Evolutionary conservation across 2,113 vertebrate species (phyloP).

Genomic region (Choloepus hoffmanni): DNA sequence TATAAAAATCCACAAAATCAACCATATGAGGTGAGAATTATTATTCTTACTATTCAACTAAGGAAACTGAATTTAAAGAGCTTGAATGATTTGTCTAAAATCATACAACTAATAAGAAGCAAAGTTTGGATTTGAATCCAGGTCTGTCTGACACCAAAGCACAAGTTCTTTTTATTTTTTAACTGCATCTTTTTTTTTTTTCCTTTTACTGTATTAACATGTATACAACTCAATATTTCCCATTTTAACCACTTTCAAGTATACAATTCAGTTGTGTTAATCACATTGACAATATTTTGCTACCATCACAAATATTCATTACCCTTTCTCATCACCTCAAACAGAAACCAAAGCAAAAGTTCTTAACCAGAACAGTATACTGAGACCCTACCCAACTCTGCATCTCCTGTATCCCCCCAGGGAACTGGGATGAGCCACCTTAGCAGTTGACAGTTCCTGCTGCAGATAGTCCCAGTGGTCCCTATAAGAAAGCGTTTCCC

Average conservation of each 20-base stretch:
- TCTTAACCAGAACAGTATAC: not conserved
- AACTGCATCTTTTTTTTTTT: no score
- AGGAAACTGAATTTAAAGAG: not conserved
- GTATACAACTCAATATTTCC: no score
- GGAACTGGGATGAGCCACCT: not conserved
- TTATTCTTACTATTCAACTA: not conserved
- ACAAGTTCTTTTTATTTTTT: not conserved
- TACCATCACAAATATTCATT: no score
- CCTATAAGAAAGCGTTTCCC: no score
- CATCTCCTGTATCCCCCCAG: accelerated
- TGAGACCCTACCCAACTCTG: not conserved
- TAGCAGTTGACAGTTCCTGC: not conserved
- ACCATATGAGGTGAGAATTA: not conserved
- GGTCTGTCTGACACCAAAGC: not conserved
- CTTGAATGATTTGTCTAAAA: not conserved
- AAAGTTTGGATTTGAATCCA: no score
- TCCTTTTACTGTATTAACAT: no score
- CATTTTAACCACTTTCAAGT: no score
- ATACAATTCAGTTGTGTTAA: no score
- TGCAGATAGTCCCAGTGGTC: not conserved
- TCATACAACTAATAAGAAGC: not conserved
- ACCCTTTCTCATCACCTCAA: no score
- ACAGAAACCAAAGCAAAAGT: not conserved
- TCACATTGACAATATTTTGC: no score
- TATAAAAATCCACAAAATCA: not conserved